A percentile compares a stretch with the other conserved stretches of the same genome.
phyloP scores from a whole-genome alignment of 2,113 vertebrate genomes.

The Upupa epops region DNA sequence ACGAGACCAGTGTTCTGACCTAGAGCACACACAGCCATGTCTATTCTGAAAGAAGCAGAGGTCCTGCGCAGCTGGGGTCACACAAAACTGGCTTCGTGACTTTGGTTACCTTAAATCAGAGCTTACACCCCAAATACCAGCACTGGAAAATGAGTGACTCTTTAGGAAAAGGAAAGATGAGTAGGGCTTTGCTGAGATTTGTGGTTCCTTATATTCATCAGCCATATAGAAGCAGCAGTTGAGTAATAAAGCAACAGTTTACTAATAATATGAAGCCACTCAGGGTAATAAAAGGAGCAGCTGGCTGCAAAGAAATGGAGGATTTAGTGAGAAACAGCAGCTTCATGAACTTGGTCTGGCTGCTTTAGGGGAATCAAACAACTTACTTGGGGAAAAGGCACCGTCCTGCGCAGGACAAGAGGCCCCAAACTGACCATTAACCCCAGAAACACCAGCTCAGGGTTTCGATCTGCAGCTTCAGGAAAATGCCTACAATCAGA shows the following conservation, averaged over 20 bases:
- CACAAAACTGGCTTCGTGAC: too few relatives aligned
- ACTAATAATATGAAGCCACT: not conserved
- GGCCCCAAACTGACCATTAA: not conserved
- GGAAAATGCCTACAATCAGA: not conserved
- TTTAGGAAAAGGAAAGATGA: not conserved
- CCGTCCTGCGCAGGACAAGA: not conserved
- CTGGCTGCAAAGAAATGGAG: not conserved
- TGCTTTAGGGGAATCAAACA: not conserved
- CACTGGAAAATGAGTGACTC: not conserved
- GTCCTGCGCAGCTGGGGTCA: not conserved
- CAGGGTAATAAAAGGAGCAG: not conserved
- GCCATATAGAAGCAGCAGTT: not conserved
- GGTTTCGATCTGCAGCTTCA: rapidly evolving
- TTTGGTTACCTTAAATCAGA: not conserved
- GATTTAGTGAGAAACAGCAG: not conserved
- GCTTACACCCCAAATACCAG: not conserved
- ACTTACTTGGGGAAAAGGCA: rapidly evolving
- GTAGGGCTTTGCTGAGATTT: not conserved
- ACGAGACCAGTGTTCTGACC: not conserved
- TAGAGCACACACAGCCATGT: not conserved
- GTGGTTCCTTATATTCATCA: not conserved
- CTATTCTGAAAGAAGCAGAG: not conserved
- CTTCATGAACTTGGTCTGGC: not conserved
- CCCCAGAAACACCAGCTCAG: rapidly evolving
- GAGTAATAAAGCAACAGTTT: not conserved